A percentile compares a stretch with the other conserved stretches of the same genome.
Conservation (phyloP, 2,113 vertebrate species). For the Dicerorhinus sumatrensis region DNA sequence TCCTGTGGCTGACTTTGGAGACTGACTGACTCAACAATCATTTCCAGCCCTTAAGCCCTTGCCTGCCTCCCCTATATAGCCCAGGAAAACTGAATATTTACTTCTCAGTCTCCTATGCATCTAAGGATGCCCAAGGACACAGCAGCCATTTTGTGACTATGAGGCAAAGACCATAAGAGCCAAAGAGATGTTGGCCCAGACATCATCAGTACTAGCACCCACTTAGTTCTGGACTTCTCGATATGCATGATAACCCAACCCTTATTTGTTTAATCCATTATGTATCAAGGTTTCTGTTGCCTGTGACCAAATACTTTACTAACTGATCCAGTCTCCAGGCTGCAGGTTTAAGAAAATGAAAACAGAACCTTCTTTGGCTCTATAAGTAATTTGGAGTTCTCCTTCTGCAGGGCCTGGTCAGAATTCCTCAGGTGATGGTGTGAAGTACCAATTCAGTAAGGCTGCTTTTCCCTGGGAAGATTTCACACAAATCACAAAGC, state of each 20-base stretch:
- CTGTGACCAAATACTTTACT: background rate
- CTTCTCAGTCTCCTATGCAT: background rate
- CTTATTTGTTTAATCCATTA: background rate
- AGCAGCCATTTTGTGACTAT: constrained; percentile 12
- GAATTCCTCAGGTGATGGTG: background rate
- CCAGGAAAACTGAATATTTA: background rate
- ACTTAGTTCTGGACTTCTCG: background rate
- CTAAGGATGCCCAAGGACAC: background rate
- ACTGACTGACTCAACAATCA: background rate
- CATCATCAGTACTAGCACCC: background rate
- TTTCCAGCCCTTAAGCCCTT: background rate
- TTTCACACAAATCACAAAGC: background rate
- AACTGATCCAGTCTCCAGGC: background rate
- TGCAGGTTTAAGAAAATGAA: background rate
- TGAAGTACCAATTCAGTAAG: background rate
- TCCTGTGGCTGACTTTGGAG: background rate
- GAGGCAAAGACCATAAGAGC: background rate
- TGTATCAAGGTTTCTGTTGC: background rate
- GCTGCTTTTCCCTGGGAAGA: background rate
- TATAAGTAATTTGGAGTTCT: background rate
- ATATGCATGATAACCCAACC: background rate
- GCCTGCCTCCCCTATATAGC: background rate
- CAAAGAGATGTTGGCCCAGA: background rate
- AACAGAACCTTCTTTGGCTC: background rate
- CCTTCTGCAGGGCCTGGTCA: background rate